Percentiles rank a stretch among this genome's conserved stretches.
Evolutionary conservation across 2,113 vertebrate species (phyloP).

Genomic region (Macaca fascicularis): T2T-MFA8v1.1 NC_088378.1:164080501-164081000

Average conservation of each 20-base stretch:
- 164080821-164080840: neutral
- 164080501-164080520: conserved; percentile 21
- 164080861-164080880: neutral
- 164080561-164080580: neutral
- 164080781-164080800: neutral
- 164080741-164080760: neutral
- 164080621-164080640: conserved; percentile 10
- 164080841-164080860: neutral
- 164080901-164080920: neutral
- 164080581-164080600: neutral
- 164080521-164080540: neutral
- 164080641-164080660: neutral
- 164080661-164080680: neutral
- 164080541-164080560: neutral
- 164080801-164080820: neutral
- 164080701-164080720: neutral
- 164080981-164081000: neutral
- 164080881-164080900: neutral
- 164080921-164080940: neutral
- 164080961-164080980: neutral
- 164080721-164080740: too few species aligned
- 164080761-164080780: neutral
- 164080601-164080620: neutral
- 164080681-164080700: neutral
- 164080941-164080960: neutral